Conservation (phyloP, 53 echinoderm and acorn worm species). For the Antedon mediterranea region DNA sequence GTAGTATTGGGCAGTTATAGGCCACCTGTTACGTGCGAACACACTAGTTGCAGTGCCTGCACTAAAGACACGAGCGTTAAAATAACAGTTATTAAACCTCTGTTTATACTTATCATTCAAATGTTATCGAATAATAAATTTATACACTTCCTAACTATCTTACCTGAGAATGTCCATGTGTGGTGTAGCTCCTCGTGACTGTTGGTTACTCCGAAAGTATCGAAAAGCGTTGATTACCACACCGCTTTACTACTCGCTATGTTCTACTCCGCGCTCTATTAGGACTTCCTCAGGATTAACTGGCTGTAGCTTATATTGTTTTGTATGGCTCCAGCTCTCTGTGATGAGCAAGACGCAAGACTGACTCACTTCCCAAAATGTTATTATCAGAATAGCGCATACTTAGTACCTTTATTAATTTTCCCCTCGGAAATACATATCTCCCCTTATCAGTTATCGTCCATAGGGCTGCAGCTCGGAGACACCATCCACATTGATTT, state of each 20-base stretch:
- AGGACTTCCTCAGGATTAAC: not conserved
- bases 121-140: not conserved
- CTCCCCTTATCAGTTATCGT: conserved; percentile 1
- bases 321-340: not conserved
- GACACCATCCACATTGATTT: not conserved
- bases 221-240: not conserved
- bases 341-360: not conserved
- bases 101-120: not conserved
- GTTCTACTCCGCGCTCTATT: not conserved
- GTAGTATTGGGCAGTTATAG: not conserved
- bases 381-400: not conserved
- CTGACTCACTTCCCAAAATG: conserved; percentile 1
- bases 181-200: not conserved
- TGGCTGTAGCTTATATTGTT: not conserved
- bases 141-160: not conserved
- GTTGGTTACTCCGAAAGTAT: not conserved
- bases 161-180: not conserved
- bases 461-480: not conserved
- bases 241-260: not conserved
- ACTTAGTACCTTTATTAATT: not conserved
- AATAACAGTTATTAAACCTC: not conserved
- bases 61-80: not conserved
- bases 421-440: conserved; percentile 1
- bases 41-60: not conserved
- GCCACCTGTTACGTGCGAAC: not conserved